Base-by-base conservation (phyloP, 2,888 invertebrate species). In the Lymantria dispar region DNA sequence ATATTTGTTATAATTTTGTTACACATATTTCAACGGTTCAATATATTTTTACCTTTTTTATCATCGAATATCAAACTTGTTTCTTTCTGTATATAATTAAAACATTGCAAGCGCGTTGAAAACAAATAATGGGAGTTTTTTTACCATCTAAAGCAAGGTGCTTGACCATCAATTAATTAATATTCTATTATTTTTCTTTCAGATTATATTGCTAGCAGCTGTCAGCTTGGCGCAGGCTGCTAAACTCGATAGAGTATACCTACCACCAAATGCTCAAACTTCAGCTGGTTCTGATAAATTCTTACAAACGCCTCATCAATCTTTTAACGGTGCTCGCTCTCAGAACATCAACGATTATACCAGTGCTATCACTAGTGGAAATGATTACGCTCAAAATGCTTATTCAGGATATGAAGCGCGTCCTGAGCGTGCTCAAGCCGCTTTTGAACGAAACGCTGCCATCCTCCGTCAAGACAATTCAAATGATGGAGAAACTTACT, bases 371-470 rank as follows among this genome's bases (percentile, higher is more conserved):
- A n/a, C 7, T 8, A 33, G 15, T 12, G 10, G 10, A 14, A 14
- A 40, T 15, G 11, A 8, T 10, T 47, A 47, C 10, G 36, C 42
- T 37, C 61, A 65, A n/a, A 62, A 48, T 2, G 64, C 59, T 15
- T 46, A 53, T n/a, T 48, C 46, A 12, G 48, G 46, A 0, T 46
- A 52, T 0, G 72, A 70, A 50, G 58, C 64, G 54, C 77, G 66
- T 11, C 56, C 79, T 9, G 86, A 89, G 53, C 78, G 88, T 12
- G 66, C 86, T n/a, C 83, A 84, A 46, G 85, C 88, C 13, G 71
- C 82, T 14, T 67, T 72, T 5, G 89, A 90, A 52, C 86, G 87
- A 52, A 85, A 78, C 44, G 87, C 89, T 36, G 86, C 83, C n/a
- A 84, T 88, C 43, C 79, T 91, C 45, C 83, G 87, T 33, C 83